These are phyloP conservation scores for Otis tarda DNA, from an alignment of 2,113 vertebrate species.

Conservation along the genomic window DNA sequence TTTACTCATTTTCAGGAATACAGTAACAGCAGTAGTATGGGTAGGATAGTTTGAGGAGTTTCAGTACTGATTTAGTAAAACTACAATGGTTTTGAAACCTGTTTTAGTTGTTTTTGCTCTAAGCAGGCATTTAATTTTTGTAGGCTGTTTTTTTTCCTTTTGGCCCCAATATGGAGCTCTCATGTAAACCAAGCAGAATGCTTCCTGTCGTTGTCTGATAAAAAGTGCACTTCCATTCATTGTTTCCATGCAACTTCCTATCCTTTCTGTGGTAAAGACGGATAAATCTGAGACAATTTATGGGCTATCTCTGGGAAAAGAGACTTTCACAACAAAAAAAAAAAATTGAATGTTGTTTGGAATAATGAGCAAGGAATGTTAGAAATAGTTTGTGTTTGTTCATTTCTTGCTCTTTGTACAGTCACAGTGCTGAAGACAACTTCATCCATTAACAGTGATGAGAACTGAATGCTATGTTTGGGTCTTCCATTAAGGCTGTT, in stretches of 20 bases:
- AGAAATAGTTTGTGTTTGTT: neutral
- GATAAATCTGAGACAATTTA: slow-evolving; percentile 62
- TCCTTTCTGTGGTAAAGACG: slow-evolving; percentile 60
- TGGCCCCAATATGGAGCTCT: slow-evolving; percentile 46
- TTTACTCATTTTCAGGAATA: slow-evolving; percentile 49
- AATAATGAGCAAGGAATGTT: neutral
- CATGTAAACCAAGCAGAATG: slow-evolving; percentile 66
- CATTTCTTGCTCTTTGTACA: neutral
- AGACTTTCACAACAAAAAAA: slow-evolving; percentile 20
- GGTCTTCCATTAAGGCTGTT: neutral
- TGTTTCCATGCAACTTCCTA: slow-evolving; percentile 75
- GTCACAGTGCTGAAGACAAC: neutral
- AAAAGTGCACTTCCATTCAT: slow-evolving; percentile 76
- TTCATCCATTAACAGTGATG: neutral
- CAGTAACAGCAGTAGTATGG: slow-evolving; percentile 27
- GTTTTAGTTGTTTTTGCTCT: slow-evolving; percentile 36
- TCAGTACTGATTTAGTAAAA: slow-evolving; percentile 27
- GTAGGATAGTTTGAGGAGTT: slow-evolving; percentile 14
- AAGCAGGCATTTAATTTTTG: slow-evolving; percentile 9
- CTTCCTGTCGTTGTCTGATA: slow-evolving; percentile 76
- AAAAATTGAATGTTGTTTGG: neutral
- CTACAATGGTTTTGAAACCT: slow-evolving; percentile 25
- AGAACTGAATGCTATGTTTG: neutral
- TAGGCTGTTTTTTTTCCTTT: neutral
- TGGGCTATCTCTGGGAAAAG: slow-evolving; percentile 56